Evolutionary conservation across 2,797 vertebrate species (phyloP).

Genomic region (Potorous gilbertii): DNA sequence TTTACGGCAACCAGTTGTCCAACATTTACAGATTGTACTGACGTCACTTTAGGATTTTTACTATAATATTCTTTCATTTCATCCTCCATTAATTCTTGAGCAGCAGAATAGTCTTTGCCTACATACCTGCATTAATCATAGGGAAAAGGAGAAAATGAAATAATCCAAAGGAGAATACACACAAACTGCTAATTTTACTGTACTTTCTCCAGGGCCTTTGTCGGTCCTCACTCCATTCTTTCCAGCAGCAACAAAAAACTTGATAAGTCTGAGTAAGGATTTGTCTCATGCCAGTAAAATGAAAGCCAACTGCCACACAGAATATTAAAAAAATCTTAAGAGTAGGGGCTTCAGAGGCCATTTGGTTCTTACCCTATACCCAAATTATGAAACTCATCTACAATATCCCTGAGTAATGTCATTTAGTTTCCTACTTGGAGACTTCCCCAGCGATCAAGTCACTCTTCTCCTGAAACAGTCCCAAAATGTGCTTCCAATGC

Average conservation of each 20-base stretch:
- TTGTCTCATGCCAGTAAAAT: neutral
- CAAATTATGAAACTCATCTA: neutral
- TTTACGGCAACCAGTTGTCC: slow-evolving; percentile 91
- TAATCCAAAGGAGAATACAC: neutral
- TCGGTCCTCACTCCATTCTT: neutral
- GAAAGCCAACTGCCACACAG: neutral
- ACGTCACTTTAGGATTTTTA: slow-evolving; percentile 66
- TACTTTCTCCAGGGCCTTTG: neutral
- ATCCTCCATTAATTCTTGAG: slow-evolving; percentile 94
- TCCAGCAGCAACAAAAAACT: neutral
- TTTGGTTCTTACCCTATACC: neutral
- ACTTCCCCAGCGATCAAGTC: neutral
- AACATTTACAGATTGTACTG: slow-evolving; percentile 78
- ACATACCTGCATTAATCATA: slow-evolving; percentile 88
- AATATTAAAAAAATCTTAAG: neutral
- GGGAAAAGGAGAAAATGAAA: slow-evolving; percentile 49
- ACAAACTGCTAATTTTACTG: neutral
- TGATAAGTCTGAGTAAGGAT: slow-evolving; percentile 28
- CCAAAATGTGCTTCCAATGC: neutral
- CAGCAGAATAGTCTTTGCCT: slow-evolving; percentile 92
- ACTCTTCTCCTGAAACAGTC: neutral
- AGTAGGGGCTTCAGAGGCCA: neutral
- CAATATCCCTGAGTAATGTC: neutral
- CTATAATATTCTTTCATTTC: slow-evolving; percentile 90
- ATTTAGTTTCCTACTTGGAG: neutral